These are phyloP conservation scores for Zoanthus gigantus DNA, from an alignment of 92 coral and sea anemone genomes.

Conservation along the genomic window DNA sequence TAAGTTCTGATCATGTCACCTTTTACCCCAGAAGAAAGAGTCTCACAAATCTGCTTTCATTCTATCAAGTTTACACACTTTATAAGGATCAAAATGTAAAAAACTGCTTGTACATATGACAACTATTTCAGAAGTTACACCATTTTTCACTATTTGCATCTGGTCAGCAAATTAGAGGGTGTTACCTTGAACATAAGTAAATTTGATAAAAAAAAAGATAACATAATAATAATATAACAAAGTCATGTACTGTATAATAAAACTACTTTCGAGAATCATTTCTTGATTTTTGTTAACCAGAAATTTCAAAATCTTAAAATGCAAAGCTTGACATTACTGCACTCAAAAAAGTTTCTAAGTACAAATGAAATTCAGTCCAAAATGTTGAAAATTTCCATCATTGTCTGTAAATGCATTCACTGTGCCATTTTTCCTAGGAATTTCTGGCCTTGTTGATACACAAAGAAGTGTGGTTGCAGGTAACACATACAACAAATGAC, in stretches of 20 bases:
- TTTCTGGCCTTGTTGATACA: conserved; percentile 3
- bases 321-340: neutral
- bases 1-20: neutral
- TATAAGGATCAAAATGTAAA: neutral
- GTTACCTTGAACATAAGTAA: neutral
- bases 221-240: neutral
- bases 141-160: neutral
- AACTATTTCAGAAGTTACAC: neutral
- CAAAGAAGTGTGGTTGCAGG: conserved; percentile 51
- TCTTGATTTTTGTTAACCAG: neutral
- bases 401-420: neutral
- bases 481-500: conserved; percentile 46
- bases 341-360: neutral
- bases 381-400: neutral
- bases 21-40: neutral
- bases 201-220: too few species aligned
- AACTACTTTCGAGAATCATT: neutral
- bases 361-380: neutral
- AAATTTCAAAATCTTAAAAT: neutral
- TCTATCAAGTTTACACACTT: neutral
- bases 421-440: neutral
- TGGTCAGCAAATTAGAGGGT: neutral
- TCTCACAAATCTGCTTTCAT: neutral
- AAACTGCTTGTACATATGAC: neutral
- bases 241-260: too few species aligned